phyloP scores from a whole-genome alignment of 2,113 vertebrate species.

The Numenius arquata region DNA sequence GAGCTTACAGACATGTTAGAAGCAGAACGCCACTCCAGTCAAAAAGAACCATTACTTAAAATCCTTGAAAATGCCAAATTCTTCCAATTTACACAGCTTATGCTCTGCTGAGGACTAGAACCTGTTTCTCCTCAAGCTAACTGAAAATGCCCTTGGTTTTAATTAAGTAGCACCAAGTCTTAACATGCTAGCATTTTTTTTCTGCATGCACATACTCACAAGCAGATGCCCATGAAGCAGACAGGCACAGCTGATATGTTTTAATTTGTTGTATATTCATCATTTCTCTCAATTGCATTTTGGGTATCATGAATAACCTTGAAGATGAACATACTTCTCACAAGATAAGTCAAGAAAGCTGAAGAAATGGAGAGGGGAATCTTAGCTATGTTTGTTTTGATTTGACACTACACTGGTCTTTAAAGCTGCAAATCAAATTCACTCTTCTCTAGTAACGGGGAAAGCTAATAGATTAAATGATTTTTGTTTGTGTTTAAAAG shows the following conservation, averaged over 20 bases:
- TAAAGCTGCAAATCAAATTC: background rate
- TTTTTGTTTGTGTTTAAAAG: background rate
- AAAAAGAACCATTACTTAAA: background rate
- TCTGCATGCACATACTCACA: background rate
- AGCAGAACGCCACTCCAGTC: background rate
- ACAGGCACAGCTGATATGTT: accelerated
- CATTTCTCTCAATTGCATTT: background rate
- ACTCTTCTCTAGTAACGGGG: background rate
- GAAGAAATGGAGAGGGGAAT: background rate
- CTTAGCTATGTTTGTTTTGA: background rate
- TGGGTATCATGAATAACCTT: background rate
- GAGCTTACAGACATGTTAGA: background rate
- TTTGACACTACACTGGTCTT: background rate
- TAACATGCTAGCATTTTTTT: background rate
- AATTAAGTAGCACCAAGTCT: background rate
- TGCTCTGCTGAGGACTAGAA: background rate
- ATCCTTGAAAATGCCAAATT: background rate
- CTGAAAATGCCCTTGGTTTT: background rate
- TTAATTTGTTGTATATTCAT: background rate
- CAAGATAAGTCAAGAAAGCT: background rate
- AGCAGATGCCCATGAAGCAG: background rate
- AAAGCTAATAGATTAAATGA: background rate
- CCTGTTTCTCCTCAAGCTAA: background rate
- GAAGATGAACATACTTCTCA: background rate
- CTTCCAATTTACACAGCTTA: background rate